Percentiles rank a stretch among this genome's conserved stretches.
phyloP scores from a whole-genome alignment of 2,797 vertebrate genomes.

The Tangara arthus region DNA sequence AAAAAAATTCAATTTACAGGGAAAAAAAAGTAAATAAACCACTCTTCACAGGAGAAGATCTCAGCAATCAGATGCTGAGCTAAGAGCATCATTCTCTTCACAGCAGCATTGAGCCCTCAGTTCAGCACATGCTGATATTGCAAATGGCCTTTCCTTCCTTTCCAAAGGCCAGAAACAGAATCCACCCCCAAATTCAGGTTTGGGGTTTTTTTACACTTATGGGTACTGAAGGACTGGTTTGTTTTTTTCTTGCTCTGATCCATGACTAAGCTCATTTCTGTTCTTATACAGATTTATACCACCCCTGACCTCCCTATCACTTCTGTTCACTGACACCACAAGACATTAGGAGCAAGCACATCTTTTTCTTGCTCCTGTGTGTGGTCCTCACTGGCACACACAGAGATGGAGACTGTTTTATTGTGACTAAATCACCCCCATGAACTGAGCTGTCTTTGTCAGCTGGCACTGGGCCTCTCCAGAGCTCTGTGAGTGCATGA shows the following conservation, averaged over 20 bases:
- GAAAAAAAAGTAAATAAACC: not conserved
- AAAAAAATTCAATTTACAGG: not conserved
- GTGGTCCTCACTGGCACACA: not conserved
- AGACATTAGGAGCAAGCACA: not conserved
- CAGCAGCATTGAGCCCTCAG: slow-evolving; percentile 38
- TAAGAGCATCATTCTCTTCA: slow-evolving; percentile 34
- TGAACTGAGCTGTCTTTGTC: not conserved
- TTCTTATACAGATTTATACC: not conserved
- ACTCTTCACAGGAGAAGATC: slow-evolving; percentile 35
- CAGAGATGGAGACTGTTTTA: not conserved
- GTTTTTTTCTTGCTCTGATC: not conserved
- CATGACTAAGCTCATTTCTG: not conserved
- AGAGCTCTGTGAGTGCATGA: not conserved
- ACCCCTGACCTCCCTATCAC: not conserved
- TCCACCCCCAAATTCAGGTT: not conserved
- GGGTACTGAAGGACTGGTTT: not conserved
- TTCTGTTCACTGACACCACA: not conserved
- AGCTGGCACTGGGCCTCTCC: not conserved
- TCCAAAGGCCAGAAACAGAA: not conserved
- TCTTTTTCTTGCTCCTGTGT: not conserved
- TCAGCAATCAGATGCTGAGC: slow-evolving; percentile 44
- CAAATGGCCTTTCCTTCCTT: not conserved
- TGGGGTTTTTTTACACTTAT: not conserved
- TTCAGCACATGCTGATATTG: not conserved
- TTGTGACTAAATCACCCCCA: not conserved